These are phyloP conservation scores for Gephyroberyx darwinii DNA, from an alignment of 2,797 vertebrate genomes.

Conservation along the genomic window DNA sequence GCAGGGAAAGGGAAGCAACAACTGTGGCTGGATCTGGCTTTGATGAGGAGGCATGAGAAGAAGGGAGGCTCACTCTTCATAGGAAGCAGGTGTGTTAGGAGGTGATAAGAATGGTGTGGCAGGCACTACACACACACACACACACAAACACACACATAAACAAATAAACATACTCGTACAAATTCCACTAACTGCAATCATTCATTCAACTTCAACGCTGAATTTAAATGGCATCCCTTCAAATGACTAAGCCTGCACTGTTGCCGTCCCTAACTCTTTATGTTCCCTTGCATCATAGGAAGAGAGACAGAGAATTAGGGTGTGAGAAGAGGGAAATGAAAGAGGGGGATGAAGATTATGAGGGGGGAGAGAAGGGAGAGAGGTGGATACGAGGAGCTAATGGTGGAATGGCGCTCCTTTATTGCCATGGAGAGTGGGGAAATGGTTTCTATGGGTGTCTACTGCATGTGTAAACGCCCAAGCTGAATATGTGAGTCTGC, in stretches of 20 bases:
- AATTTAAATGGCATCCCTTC: constrained; percentile 65
- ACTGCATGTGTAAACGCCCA: constrained; percentile 29
- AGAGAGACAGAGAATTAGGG: constrained; percentile 39
- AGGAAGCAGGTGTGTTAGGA: constrained; percentile 84
- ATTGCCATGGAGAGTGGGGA: constrained; percentile 9
- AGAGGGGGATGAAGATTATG: constrained; percentile 38
- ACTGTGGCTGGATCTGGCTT: constrained; percentile 75
- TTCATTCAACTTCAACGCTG: constrained; percentile 58
- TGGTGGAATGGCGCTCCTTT: constrained; percentile 40
- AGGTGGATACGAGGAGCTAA: constrained; percentile 53
- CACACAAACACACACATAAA: constrained; percentile 35
- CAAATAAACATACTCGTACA: constrained; percentile 58
- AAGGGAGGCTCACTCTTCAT: constrained; percentile 73
- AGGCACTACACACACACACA: constrained; percentile 70
- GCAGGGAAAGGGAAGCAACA: constrained; percentile 63
- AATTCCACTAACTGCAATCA: constrained; percentile 55
- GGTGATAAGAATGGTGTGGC: constrained; percentile 77
- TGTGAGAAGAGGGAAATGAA: constrained; percentile 32
- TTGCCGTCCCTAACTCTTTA: constrained; percentile 30
- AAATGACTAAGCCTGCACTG: constrained; percentile 51
- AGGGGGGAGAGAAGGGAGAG: constrained; percentile 20
- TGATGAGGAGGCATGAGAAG: constrained; percentile 83
- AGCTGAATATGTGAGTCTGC: constrained; percentile 19
- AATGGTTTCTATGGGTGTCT: constrained; percentile 1
- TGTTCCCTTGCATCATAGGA: constrained; percentile 29